These are phyloP conservation scores for Erpornis zantholeuca DNA, from an alignment of 2,113 vertebrate genomes.

Conservation along the genomic window DNA sequence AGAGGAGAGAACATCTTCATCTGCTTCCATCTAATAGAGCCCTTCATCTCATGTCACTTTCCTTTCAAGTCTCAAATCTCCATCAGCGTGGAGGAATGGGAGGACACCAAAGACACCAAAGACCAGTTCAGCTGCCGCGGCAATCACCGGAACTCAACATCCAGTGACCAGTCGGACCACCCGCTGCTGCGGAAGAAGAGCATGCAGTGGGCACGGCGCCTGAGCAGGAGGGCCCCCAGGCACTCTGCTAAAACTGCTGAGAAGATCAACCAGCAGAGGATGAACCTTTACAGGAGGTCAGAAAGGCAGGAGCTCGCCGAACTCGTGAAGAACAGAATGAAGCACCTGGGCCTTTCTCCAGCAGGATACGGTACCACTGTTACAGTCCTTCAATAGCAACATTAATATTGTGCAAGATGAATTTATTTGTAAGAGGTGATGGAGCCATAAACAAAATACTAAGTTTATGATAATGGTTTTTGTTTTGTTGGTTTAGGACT, in stretches of 20 bases:
- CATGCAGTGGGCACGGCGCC: slow-evolving; percentile 91
- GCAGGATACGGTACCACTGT: slow-evolving; percentile 82
- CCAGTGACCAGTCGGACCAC: slow-evolving; percentile 82
- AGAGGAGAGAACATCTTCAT: not conserved
- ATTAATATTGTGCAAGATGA: not conserved
- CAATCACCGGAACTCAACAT: slow-evolving; percentile 78
- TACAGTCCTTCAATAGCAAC: not conserved
- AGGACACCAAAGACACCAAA: slow-evolving; percentile 84
- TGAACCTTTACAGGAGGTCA: slow-evolving; percentile 86
- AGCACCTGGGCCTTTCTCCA: slow-evolving; percentile 90
- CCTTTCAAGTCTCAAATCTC: slow-evolving; percentile 85
- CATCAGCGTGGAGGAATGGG: slow-evolving; percentile 86
- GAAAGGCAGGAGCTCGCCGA: slow-evolving; percentile 93
- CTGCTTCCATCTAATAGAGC: not conserved
- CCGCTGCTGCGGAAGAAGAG: slow-evolving; percentile 87
- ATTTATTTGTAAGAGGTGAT: not conserved
- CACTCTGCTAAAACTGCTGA: slow-evolving; percentile 79
- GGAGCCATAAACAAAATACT: not conserved
- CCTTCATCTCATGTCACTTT: not conserved
- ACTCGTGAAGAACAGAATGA: slow-evolving; percentile 93
- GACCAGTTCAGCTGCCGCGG: slow-evolving; percentile 74
- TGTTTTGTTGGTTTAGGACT: not conserved
- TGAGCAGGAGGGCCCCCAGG: slow-evolving; percentile 83
- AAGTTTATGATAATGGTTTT: not conserved
- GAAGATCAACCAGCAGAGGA: slow-evolving; percentile 84